These are phyloP conservation scores for Pinctada fucata DNA, from an alignment of 2,888 invertebrate genomes.

Conservation along the genomic window DNA sequence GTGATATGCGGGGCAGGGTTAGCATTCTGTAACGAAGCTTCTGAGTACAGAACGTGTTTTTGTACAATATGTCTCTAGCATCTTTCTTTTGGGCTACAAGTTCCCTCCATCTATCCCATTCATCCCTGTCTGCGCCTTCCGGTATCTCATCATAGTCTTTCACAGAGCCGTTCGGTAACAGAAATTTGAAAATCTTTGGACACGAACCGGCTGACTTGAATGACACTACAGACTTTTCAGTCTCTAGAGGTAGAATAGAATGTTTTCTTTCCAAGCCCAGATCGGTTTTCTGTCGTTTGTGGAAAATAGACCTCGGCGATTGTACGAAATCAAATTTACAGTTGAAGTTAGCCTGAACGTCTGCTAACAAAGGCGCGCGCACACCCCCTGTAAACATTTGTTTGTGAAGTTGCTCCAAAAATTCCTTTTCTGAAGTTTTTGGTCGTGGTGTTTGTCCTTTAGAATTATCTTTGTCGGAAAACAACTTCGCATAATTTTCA, in stretches of 20 bases:
- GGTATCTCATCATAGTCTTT: constrained; percentile 14
- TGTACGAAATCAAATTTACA: constrained; percentile 19
- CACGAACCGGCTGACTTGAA: neutral
- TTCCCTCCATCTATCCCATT: constrained; percentile 47
- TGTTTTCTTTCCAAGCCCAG: neutral
- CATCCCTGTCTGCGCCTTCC: constrained; percentile 13
- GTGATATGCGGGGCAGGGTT: constrained; percentile 49
- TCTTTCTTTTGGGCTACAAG: constrained; percentile 38
- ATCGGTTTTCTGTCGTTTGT: neutral
- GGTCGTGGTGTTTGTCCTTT: neutral
- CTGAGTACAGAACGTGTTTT: constrained; percentile 51
- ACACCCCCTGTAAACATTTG: constrained; percentile 36
- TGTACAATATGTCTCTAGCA: constrained; percentile 54
- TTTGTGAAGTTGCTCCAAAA: constrained; percentile 18
- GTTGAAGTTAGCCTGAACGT: constrained; percentile 12
- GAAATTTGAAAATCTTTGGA: constrained; percentile 22
- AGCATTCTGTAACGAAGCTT: constrained; percentile 48
- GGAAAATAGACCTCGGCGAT: neutral
- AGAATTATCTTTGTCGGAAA: constrained; percentile 5
- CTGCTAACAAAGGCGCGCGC: constrained; percentile 29
- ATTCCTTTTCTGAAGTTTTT: constrained; percentile 3
- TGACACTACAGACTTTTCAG: constrained; percentile 10
- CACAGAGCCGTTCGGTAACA: constrained; percentile 34
- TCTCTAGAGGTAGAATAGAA: constrained; percentile 17
- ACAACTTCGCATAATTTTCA: constrained; percentile 14